Evolutionary conservation across 2,888 invertebrate genomes (phyloP), one percentile per base, ranked within the genome.

Genomic region (Eremobia ochroleuca): DNA sequence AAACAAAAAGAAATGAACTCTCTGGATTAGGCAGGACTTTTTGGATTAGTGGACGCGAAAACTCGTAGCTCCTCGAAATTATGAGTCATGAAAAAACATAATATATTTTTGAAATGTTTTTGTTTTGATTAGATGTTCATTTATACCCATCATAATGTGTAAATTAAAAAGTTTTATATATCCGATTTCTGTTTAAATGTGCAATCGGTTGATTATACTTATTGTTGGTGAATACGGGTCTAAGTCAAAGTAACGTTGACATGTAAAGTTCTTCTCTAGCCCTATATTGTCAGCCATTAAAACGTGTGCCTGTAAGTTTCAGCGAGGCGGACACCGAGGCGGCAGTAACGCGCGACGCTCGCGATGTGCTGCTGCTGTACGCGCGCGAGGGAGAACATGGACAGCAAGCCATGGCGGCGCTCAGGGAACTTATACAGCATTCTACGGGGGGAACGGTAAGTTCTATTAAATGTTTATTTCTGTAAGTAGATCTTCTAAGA

Each of bases 301-400:
- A 31, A 37, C 9, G 8, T 68, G 21, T 31, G n/a, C 15, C 0
- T 64, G 8, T 15, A 1, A 18, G n/a, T 85, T 83, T 0, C 85
- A 85, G 85, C 0, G 58, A 61, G 40, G 0, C 18, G 37, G 69
- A 72, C 0, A 18, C 31, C n/a, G 31, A n/a, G 15, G 25, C 46
- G 18, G 62, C 43, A 28, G 76, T n/a, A 59, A 28, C 61, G 15
- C 75, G 43, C 31, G 79, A 79, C 64, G 64, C 62, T 0, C 79
- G 79, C 55, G 84, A 55, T 72, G 86, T 97, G 5, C 83, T 97
- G 85, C 89, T 97, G 87, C 90, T 97, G 90, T 97, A 97, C 93
- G 96, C 97, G 75, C 92, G 96, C 28, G 97, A 97, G 91, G 94
- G 95, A 69, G 89, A 91, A 61, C 87, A 74, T 21, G 93, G 94